These are phyloP conservation scores for Epirrita christyi DNA, from an alignment of 2,888 invertebrate species.

Conservation along the genomic window DNA sequence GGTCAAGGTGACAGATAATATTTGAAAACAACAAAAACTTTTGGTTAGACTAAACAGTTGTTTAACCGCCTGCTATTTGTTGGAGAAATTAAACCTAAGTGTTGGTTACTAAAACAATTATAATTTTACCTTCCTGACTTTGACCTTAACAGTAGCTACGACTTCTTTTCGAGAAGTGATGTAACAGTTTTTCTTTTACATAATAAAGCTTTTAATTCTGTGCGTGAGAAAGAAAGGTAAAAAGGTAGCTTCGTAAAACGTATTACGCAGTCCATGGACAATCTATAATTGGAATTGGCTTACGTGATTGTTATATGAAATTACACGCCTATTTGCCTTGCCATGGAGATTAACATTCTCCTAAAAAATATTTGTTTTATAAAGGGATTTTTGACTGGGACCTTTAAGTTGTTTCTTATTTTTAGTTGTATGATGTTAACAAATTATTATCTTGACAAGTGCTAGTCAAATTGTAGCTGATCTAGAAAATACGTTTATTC, in stretches of 20 bases:
- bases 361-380: too few species aligned
- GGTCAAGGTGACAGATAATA: too few species aligned
- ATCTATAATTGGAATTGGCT: slow-evolving; percentile 21
- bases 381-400: too few species aligned
- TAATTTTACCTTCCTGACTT: slow-evolving; percentile 6
- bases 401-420: too few species aligned
- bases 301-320: slow-evolving; percentile 22
- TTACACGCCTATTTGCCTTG: slow-evolving; percentile 8
- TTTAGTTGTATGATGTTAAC: too few species aligned
- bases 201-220: not conserved
- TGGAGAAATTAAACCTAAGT: slow-evolving; percentile 2
- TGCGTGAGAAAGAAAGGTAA: slow-evolving; percentile 23
- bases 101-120: not conserved
- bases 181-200: slow-evolving; percentile 5
- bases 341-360: too few species aligned
- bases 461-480: not conserved
- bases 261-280: slow-evolving; percentile 27
- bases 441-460: too few species aligned
- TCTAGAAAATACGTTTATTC: too few species aligned
- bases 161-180: not conserved
- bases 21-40: too few species aligned
- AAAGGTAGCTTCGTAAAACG: slow-evolving; percentile 3
- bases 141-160: slow-evolving; percentile 7
- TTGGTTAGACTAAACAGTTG: too few species aligned
- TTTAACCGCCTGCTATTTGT: too few species aligned